phyloP scores from a whole-genome alignment of 1,140 invertebrate species.

The Ganaspis sp. region DNA sequence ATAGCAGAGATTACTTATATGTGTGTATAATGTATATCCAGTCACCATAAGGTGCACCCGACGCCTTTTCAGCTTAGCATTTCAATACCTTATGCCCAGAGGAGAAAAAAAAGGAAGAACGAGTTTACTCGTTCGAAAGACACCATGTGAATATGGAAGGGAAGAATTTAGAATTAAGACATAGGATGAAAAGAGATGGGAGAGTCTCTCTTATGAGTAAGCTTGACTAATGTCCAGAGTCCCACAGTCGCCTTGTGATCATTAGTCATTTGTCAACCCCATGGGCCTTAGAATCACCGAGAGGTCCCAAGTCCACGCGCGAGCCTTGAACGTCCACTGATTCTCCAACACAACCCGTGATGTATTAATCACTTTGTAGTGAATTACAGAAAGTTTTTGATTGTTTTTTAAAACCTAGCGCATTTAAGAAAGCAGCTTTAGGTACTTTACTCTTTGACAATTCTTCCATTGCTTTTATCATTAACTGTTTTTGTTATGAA shows the following conservation, averaged over 20 bases:
- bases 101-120: slow-evolving; percentile 18
- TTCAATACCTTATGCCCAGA: slow-evolving; percentile 54
- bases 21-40: neutral
- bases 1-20: neutral
- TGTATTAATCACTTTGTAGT: slow-evolving; percentile 29
- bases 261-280: slow-evolving; percentile 65
- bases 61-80: slow-evolving; percentile 56
- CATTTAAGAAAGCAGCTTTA: too few species aligned
- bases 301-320: slow-evolving; percentile 22
- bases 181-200: neutral
- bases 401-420: too few species aligned
- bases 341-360: slow-evolving; percentile 3
- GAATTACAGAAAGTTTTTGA: too few species aligned
- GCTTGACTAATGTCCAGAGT: slow-evolving; percentile 65
- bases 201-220: slow-evolving; percentile 31
- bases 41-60: slow-evolving; percentile 26
- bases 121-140: neutral
- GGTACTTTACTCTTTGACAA: too few species aligned
- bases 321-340: slow-evolving; percentile 7
- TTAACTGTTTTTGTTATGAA: too few species aligned
- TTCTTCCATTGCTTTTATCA: too few species aligned
- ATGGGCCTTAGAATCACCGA: slow-evolving; percentile 5
- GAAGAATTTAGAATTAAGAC: slow-evolving; percentile 12
- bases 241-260: slow-evolving; percentile 57
- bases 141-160: neutral